Evolutionary conservation across 2,888 invertebrate species (phyloP), one percentile per base, ranked within the genome.

Genomic region (Linyphia triangularis): DNA sequence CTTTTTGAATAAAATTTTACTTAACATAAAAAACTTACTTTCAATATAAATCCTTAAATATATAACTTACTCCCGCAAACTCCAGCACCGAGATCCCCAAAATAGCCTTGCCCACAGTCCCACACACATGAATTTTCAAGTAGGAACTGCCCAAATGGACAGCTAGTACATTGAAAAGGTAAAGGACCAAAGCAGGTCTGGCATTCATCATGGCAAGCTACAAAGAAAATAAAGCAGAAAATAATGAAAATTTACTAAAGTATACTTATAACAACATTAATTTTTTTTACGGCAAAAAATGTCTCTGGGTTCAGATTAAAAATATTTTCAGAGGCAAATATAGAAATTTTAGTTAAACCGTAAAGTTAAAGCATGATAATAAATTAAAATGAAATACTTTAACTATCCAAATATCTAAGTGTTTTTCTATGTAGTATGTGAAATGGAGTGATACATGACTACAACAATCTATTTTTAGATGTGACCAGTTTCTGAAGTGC

Each of bases 31-130:
- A 40, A 40, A 9, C 40, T 9, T 13, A 40, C 6, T 40, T 40
- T 40, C 13, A 40, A 13, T 40, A 40, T 40, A 13, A 40, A 40
- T 40, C 13, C n/a, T n/a, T 16, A 30, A 65, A 30, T 28, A 16
- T 37, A 22, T 22, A 28, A 22, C 59, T 82, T 83, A 88, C 88
- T 77, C 70, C 83, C 28, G 33, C 88, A 88, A 51, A 88, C 67
- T 37, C 88, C 88, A 51, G 82, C 88, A 16, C 88, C 88, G 13
- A 83, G 63, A 63, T 88, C 88, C 13, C 82, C 88, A 77, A 70
- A 88, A 57, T 83, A 88, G 1, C 88, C 88, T 77, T 88, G 82
- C 4, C 88, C 88, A 70, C 88, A 88, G 57, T 70, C 83, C 37
- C 61, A 69, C 3, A 88, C 88, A 72, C 88, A 88, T n/a, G 83